Evolutionary conservation across 2,888 invertebrate species (phyloP).

Genomic region (Argyra leucocephala): DNA sequence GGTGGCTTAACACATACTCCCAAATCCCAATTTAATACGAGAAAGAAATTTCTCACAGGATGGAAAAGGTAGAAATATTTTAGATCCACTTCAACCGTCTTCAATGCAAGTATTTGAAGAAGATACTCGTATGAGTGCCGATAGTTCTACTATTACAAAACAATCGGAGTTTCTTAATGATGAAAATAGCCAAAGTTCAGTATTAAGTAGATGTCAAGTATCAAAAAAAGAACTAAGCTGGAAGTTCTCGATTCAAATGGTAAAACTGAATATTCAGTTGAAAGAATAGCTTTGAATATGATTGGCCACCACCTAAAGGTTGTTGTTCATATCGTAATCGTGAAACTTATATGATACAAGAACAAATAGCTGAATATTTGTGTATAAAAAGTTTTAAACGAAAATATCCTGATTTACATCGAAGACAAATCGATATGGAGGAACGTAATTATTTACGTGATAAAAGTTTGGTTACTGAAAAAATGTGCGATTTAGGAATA

Average conservation of each 20-base stretch:
- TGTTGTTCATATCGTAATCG: slow-evolving; percentile 47
- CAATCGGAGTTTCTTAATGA: slow-evolving; percentile 45
- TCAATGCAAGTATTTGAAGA: slow-evolving; percentile 57
- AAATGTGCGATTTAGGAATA: slow-evolving; percentile 85
- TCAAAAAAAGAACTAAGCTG: slow-evolving; percentile 38
- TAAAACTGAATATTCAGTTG: slow-evolving; percentile 63
- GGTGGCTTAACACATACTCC: slow-evolving; percentile 39
- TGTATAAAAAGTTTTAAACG: slow-evolving; percentile 94
- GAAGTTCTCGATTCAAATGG: slow-evolving; percentile 46
- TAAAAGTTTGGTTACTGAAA: slow-evolving; percentile 73
- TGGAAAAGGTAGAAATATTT: neutral
- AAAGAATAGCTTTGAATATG: slow-evolving; percentile 87
- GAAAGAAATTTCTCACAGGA: slow-evolving; percentile 30
- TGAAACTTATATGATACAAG: slow-evolving; percentile 89
- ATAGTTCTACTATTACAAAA: slow-evolving; percentile 33
- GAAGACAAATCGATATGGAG: slow-evolving; percentile 78
- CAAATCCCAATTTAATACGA: slow-evolving; percentile 37
- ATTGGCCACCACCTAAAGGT: slow-evolving; percentile 65
- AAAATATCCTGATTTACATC: slow-evolving; percentile 79
- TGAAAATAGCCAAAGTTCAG: slow-evolving; percentile 77
- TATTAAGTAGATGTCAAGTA: slow-evolving; percentile 51
- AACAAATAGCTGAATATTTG: slow-evolving; percentile 89
- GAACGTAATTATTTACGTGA: slow-evolving; percentile 82
- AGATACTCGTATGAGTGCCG: slow-evolving; percentile 68
- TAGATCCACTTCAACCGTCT: neutral